phyloP scores from a whole-genome alignment of 2,888 invertebrate species.

The Amiota communis region DNA sequence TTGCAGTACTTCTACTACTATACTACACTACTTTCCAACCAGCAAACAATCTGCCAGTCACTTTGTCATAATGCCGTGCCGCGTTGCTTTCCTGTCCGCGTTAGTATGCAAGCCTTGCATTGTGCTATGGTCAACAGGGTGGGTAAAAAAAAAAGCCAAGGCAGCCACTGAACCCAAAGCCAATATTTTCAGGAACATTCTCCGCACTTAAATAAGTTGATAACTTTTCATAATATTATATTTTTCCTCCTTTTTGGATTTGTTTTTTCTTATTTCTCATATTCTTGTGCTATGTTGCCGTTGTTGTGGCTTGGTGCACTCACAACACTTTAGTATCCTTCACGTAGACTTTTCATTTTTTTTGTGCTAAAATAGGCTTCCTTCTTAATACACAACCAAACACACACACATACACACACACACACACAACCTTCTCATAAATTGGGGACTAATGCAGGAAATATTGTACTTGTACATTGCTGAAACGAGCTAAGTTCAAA shows the following conservation, averaged over 20 bases:
- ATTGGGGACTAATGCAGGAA: conserved; percentile 23
- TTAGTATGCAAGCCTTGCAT: not conserved
- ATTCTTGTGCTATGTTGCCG: not conserved
- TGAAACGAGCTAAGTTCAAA: not conserved
- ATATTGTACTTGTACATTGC: conserved; percentile 10
- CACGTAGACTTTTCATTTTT: conserved; percentile 54
- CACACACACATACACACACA: too few relatives aligned
- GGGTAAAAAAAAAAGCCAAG: not conserved
- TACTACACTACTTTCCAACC: too few relatives aligned
- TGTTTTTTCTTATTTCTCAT: not conserved
- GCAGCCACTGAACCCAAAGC: not conserved
- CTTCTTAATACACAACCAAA: too few relatives aligned
- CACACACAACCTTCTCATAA: too few relatives aligned
- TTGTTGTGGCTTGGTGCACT: not conserved
- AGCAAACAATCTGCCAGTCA: not conserved
- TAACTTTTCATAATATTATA: conserved; percentile 41
- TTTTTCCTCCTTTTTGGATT: not conserved
- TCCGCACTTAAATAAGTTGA: conserved; percentile 64
- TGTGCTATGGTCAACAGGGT: not conserved
- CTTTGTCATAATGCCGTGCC: not conserved
- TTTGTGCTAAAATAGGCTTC: conserved; percentile 39
- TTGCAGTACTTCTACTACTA: not conserved
- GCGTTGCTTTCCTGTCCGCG: too few relatives aligned
- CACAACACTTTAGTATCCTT: conserved; percentile 12
- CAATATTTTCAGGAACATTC: conserved; percentile 59